A percentile compares a stretch with the other conserved stretches of the same genome.
phyloP scores from a whole-genome alignment of 2,888 invertebrate species.

The Tanaodytes sp. region DNA sequence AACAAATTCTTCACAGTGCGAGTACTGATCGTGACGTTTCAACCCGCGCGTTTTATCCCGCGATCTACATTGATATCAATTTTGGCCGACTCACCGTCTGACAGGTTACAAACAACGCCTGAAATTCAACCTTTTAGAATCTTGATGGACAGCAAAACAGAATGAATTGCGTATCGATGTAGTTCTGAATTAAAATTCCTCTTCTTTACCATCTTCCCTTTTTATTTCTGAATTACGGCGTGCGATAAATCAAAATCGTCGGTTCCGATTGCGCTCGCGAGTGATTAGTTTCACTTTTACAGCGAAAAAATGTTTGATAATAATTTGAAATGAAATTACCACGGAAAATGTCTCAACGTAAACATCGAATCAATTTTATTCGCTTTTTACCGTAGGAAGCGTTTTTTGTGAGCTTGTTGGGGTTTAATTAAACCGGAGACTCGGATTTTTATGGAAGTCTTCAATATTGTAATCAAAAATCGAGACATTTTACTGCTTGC shows the following conservation, averaged over 20 bases:
- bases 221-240: not conserved
- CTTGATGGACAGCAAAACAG: constrained; percentile 7
- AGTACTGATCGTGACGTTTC: constrained; percentile 24
- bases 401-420: no score
- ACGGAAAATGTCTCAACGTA: constrained; percentile 5
- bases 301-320: constrained; percentile 14
- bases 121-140: constrained; percentile 23
- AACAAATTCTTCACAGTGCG: no score
- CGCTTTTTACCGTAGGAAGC: constrained; percentile 16
- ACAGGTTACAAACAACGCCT: constrained; percentile 20
- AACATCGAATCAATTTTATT: constrained; percentile 11
- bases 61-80: constrained; percentile 44
- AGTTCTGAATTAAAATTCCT: constrained; percentile 16
- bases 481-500: no score
- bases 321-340: constrained; percentile 1
- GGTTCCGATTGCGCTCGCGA: constrained; percentile 1
- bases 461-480: no score
- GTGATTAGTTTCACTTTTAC: constrained; percentile 24
- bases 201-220: not conserved
- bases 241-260: constrained; percentile 24
- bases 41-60: constrained; percentile 28
- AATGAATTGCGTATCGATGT: constrained; percentile 16
- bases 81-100: constrained; percentile 29
- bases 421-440: no score
- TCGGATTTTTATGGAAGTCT: no score